These are phyloP conservation scores for Schizopygopsis pylzovi DNA, from an alignment of 2,797 vertebrate genomes.

Conservation along the genomic window DNA sequence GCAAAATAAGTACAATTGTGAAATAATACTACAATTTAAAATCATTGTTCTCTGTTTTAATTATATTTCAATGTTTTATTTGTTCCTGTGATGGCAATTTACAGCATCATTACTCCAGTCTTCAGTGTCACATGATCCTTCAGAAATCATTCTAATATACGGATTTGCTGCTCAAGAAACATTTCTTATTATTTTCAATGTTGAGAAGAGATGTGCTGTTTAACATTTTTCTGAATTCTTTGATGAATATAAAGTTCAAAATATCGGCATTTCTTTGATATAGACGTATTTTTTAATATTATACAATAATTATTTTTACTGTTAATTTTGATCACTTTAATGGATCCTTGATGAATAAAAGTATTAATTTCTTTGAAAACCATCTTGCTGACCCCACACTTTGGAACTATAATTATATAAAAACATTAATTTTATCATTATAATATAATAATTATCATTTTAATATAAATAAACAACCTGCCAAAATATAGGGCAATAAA, in stretches of 20 bases:
- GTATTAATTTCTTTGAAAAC: not conserved
- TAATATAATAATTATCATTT: too few species aligned
- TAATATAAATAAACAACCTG: too few species aligned
- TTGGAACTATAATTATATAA: not conserved
- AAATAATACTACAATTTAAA: not conserved
- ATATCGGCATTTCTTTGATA: too few species aligned
- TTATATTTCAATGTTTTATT: not conserved
- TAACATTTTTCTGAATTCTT: too few species aligned
- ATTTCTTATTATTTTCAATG: not conserved
- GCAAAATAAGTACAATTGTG: not conserved
- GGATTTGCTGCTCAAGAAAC: too few species aligned
- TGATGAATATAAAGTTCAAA: too few species aligned
- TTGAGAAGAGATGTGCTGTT: not conserved
- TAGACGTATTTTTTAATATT: too few species aligned
- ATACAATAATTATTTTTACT: not conserved
- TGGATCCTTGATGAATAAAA: not conserved
- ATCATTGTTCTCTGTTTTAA: not conserved
- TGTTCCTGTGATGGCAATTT: not conserved
- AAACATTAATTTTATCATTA: too few species aligned
- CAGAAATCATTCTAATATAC: not conserved
- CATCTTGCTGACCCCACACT: not conserved
- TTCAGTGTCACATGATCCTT: not conserved
- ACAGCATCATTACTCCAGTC: not conserved
- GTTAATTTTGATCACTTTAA: not conserved
- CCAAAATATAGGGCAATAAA: too few species aligned